Conservation (phyloP, 2,888 invertebrate species). For the Tetropium fuscum region DNA sequence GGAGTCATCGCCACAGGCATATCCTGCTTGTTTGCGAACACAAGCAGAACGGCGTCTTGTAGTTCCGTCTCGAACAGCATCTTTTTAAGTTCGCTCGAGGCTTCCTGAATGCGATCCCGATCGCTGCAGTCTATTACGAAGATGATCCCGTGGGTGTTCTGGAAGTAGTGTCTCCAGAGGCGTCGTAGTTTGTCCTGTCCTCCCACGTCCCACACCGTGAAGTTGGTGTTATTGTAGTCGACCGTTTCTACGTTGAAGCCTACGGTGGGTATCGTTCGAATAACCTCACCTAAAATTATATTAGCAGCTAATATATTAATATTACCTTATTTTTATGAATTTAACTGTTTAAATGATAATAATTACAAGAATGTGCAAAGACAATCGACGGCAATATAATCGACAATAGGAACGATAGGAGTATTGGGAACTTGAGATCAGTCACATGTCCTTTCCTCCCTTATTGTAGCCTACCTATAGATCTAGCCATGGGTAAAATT, state of each 20-base stretch:
- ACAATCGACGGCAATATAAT: too few relatives aligned
- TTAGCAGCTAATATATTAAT: too few relatives aligned
- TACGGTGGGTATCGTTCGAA: slow-evolving; percentile 96
- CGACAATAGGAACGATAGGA: too few relatives aligned
- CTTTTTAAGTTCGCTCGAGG: slow-evolving; percentile 82
- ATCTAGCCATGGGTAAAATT: too few relatives aligned
- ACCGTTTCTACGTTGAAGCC: slow-evolving; percentile 99
- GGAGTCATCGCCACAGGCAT: slow-evolving; percentile 93
- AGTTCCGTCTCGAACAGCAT: slow-evolving; percentile 90
- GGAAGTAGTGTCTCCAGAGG: slow-evolving; percentile 97
- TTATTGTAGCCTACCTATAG: too few relatives aligned
- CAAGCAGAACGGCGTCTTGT: slow-evolving; percentile 88
- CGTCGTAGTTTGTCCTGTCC: slow-evolving; percentile 97
- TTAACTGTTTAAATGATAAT: too few relatives aligned
- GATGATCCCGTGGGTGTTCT: slow-evolving; percentile 94
- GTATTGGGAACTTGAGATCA: too few relatives aligned
- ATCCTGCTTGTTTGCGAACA: slow-evolving; percentile 97
- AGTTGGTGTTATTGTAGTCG: slow-evolving; percentile 97
- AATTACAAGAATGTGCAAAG: too few relatives aligned
- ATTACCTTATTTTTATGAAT: too few relatives aligned
- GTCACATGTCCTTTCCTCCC: too few relatives aligned
- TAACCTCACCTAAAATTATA: slow-evolving; percentile 81
- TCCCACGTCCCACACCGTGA: slow-evolving; percentile 98
- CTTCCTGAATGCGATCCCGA: slow-evolving; percentile 90
- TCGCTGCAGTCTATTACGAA: slow-evolving; percentile 97